Evolutionary conservation across 1,140 invertebrate genomes (phyloP).

Genomic region (Spodoptera litura): DNA sequence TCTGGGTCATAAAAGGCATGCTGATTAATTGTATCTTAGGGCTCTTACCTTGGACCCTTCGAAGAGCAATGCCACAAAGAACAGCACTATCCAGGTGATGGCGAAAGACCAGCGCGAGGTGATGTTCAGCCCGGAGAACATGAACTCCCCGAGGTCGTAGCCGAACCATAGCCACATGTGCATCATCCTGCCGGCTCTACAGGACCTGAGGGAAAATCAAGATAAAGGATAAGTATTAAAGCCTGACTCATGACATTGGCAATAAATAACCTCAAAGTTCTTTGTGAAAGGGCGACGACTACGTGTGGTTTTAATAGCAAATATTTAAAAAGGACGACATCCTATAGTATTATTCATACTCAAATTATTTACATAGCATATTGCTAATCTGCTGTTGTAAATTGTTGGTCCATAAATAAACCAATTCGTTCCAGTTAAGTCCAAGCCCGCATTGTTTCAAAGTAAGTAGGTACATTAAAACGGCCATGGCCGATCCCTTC

Average conservation of each 20-base stretch:
- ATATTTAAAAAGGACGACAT: too few relatives aligned
- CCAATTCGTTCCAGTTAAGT: not conserved
- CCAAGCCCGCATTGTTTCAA: conserved; percentile 15
- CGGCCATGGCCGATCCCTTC: conserved; percentile 3
- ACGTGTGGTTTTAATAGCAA: too few relatives aligned
- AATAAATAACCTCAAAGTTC: too few relatives aligned
- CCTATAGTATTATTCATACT: too few relatives aligned
- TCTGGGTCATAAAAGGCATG: too few relatives aligned
- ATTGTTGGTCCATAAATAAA: too few relatives aligned
- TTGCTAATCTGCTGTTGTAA: too few relatives aligned
- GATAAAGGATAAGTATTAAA: not conserved
- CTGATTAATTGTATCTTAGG: not conserved
- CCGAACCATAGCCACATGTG: conserved; percentile 88
- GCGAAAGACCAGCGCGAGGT: conserved; percentile 81
- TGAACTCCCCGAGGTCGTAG: conserved; percentile 84
- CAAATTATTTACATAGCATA: too few relatives aligned
- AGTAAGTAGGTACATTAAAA: not conserved
- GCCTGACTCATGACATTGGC: too few relatives aligned
- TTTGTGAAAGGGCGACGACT: too few relatives aligned
- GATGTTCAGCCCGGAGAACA: conserved; percentile 86
- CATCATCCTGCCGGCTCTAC: conserved; percentile 70
- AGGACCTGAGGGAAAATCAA: not conserved
- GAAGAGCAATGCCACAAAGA: conserved; percentile 85
- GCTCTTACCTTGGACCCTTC: conserved; percentile 86
- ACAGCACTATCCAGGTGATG: conserved; percentile 85